Conservation (phyloP, 2,888 invertebrate genomes). For the Aleiodes leptofemur region DNA sequence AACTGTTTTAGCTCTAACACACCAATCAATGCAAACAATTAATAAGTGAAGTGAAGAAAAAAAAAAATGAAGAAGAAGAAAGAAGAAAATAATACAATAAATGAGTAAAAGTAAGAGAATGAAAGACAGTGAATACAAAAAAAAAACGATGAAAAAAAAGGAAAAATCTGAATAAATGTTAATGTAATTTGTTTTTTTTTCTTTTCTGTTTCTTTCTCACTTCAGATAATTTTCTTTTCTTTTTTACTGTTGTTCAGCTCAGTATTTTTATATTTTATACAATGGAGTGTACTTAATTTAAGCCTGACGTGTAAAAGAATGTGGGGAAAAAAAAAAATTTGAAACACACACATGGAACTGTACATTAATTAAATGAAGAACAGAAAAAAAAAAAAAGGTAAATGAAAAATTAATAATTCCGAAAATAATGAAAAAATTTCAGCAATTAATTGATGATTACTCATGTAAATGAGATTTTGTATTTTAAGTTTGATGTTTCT, state of each 20-base stretch:
- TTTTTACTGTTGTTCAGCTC: conserved; percentile 64
- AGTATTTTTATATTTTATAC: conserved; percentile 73
- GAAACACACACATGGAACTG: conserved; percentile 60
- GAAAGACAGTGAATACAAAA: conserved; percentile 48
- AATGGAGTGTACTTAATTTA: conserved; percentile 72
- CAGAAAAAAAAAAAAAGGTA: no score
- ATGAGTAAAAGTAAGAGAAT: conserved; percentile 49
- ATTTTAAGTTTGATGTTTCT: conserved; percentile 49
- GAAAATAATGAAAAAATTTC: background rate
- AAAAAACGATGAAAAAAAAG: conserved; percentile 28
- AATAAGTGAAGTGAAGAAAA: conserved; percentile 37
- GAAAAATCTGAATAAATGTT: conserved; percentile 46
- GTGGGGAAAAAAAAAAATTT: conserved; percentile 52
- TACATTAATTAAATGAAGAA: conserved; percentile 52
- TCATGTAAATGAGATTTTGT: conserved; percentile 47
- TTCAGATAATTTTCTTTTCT: conserved; percentile 13
- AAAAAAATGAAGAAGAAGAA: conserved; percentile 28
- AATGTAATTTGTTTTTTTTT: conserved; percentile 44
- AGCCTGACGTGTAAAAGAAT: conserved; percentile 63
- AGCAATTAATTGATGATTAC: conserved; percentile 36
- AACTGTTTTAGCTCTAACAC: conserved; percentile 34
- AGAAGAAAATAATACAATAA: conserved; percentile 50
- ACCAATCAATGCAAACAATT: conserved; percentile 40
- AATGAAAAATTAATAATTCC: conserved; percentile 19
- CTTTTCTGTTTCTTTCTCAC: background rate